Percentiles rank a stretch among this genome's conserved stretches.
phyloP scores from a whole-genome alignment of 2,113 vertebrate genomes.

The Sylvietta virens region DNA sequence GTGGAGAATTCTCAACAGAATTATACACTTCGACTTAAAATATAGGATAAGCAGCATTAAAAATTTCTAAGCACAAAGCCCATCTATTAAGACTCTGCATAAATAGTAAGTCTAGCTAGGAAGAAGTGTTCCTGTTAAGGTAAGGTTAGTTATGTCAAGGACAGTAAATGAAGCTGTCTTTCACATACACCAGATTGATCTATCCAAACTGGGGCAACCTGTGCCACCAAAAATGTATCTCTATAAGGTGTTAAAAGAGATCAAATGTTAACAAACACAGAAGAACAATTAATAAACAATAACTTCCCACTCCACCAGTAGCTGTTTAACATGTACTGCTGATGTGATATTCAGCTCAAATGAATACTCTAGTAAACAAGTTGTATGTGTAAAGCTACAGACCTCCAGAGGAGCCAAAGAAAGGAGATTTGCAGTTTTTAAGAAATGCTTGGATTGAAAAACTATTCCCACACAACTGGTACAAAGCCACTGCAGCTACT shows the following conservation, averaged over 20 bases:
- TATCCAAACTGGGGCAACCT: slow-evolving; percentile 3
- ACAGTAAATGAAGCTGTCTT: slow-evolving; percentile 65
- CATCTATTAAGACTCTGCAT: slow-evolving; percentile 65
- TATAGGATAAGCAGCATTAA: slow-evolving; percentile 54
- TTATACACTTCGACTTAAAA: slow-evolving; percentile 68
- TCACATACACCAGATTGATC: slow-evolving; percentile 45
- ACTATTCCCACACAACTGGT: not conserved
- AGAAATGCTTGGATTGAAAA: not conserved
- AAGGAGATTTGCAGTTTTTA: not conserved
- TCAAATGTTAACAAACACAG: slow-evolving; percentile 19
- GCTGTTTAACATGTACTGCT: not conserved
- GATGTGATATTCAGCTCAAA: not conserved
- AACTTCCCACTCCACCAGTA: not conserved
- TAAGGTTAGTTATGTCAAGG: slow-evolving; percentile 72
- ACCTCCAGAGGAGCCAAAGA: not conserved
- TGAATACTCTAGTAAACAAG: not conserved
- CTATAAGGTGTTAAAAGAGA: not conserved
- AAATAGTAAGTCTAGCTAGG: slow-evolving; percentile 37
- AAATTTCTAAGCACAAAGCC: slow-evolving; percentile 56
- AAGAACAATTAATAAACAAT: slow-evolving; percentile 27
- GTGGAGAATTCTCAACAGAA: slow-evolving; percentile 64
- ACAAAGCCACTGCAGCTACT: not conserved
- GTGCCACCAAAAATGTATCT: slow-evolving; percentile 37
- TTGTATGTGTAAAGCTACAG: not conserved
- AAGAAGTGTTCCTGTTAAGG: slow-evolving; percentile 35